Evolutionary conservation across 2,888 invertebrate genomes (phyloP).

Genomic region (Phymatocera aterrima): DNA sequence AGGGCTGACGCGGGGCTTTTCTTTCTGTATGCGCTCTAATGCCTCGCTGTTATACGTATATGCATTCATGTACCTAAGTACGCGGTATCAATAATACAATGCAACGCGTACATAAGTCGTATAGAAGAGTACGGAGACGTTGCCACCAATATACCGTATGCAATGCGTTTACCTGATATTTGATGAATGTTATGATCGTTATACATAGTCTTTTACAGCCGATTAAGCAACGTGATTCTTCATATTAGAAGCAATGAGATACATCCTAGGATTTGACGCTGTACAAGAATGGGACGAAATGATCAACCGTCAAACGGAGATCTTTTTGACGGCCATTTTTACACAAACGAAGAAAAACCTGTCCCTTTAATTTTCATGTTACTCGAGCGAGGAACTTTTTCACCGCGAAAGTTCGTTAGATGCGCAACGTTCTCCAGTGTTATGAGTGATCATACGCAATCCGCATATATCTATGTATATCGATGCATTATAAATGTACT

Average conservation of each 20-base stretch:
- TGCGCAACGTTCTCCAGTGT: too few species aligned
- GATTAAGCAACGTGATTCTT: background rate
- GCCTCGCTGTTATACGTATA: conserved; percentile 47
- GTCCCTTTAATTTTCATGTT: too few species aligned
- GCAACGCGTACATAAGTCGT: background rate
- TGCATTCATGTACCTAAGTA: background rate
- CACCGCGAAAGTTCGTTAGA: too few species aligned
- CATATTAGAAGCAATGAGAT: background rate
- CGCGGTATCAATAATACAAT: conserved; percentile 15
- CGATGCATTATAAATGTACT: too few species aligned
- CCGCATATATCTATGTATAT: too few species aligned
- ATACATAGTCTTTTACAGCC: background rate
- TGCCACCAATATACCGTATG: background rate
- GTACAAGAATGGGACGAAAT: background rate
- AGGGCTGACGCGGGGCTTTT: conserved; percentile 45
- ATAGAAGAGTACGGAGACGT: background rate
- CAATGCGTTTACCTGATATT: background rate
- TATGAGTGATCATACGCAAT: too few species aligned
- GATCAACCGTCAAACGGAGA: too few species aligned
- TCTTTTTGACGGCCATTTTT: too few species aligned
- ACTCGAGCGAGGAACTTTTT: too few species aligned
- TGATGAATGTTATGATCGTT: too few species aligned
- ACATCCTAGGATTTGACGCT: background rate
- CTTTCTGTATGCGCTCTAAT: conserved; percentile 5
- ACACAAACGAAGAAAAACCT: too few species aligned